Evolutionary conservation across 2,888 invertebrate genomes (phyloP), one percentile per base, ranked within the genome.

Genomic region (Caenorhabditis sp.): DNA sequence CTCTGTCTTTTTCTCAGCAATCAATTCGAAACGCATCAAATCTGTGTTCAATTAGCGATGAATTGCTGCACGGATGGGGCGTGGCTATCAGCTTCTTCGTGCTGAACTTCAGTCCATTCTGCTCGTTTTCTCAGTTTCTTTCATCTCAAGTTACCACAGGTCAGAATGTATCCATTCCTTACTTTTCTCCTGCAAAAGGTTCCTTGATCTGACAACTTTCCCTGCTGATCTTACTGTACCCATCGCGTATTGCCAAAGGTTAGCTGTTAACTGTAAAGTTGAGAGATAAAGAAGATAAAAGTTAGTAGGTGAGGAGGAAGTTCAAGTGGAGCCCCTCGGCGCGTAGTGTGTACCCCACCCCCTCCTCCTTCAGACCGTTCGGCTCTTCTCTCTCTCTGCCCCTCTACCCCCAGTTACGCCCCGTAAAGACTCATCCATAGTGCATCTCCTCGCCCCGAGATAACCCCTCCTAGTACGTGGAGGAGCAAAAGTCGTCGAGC

Each of bases 321-420:
- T 74, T 74, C 74, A 74, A 74, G 74, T 74, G 74, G 65, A 28
- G 71, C 58, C 67, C 47, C 67, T 37, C 50, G 67, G 56, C 67
- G 55, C 58, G 58, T 50, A 51, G 72, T 74, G 65, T 74, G 72
- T 74, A 65, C 72, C 56, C 61, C 28, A 37, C 61, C 47, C 61
- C 60, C 60, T 74, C 60, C 60, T 74, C 60, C 76, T 76, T 76
- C 76, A 76, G 76, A 76, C 76, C 76, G 76, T 76, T 76, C 76
- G 74, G 71, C 71, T 62, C 44, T 62, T 58, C 65, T 58, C 58
- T 55, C 53, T 40, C 61, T 58, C 58, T 1, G 13, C 28, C 32
- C 32, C 53, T 22, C 22, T 15, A 28, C 35, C n/a, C 8, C 26
- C 44, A 53, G 65, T 47, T 64, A 64, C 72, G 72, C 72, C 72